Conservation (phyloP, 2,888 invertebrate species). For the Stenichneumon culpator region DNA sequence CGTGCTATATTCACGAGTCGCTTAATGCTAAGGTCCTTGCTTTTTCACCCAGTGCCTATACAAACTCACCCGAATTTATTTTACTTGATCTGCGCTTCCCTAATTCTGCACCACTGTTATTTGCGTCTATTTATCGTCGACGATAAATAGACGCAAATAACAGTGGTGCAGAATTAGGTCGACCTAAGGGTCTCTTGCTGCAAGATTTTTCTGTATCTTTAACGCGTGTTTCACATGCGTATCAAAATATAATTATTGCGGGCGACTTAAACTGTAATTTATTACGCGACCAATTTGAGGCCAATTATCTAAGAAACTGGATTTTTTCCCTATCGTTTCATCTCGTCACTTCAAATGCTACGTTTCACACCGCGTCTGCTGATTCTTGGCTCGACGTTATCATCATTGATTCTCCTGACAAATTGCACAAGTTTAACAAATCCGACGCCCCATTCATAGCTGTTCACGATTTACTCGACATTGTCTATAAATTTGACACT, state of each 20-base stretch:
- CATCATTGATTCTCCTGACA: slow-evolving; percentile 1
- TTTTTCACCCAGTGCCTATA: too few species aligned
- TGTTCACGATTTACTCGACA: neutral
- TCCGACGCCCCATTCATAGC: slow-evolving; percentile 17
- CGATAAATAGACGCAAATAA: too few species aligned
- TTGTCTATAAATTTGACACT: neutral
- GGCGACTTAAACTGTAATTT: slow-evolving; percentile 38
- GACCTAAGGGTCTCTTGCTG: neutral
- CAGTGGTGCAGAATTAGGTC: neutral
- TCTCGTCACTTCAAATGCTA: neutral
- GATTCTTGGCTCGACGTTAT: slow-evolving; percentile 26
- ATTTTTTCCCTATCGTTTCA: neutral
- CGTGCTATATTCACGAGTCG: too few species aligned
- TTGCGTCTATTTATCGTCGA: too few species aligned
- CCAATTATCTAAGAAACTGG: neutral
- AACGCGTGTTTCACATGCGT: neutral
- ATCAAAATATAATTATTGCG: slow-evolving; percentile 12
- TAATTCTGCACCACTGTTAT: too few species aligned
- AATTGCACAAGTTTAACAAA: neutral
- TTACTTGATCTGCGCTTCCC: too few species aligned
- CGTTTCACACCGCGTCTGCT: slow-evolving; percentile 4
- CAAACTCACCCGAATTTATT: too few species aligned
- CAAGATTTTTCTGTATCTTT: neutral
- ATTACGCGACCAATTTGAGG: neutral
- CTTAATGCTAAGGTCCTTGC: too few species aligned